phyloP scores from a whole-genome alignment of 2,797 vertebrate genomes.

The Takifugu ocellatus region DNA sequence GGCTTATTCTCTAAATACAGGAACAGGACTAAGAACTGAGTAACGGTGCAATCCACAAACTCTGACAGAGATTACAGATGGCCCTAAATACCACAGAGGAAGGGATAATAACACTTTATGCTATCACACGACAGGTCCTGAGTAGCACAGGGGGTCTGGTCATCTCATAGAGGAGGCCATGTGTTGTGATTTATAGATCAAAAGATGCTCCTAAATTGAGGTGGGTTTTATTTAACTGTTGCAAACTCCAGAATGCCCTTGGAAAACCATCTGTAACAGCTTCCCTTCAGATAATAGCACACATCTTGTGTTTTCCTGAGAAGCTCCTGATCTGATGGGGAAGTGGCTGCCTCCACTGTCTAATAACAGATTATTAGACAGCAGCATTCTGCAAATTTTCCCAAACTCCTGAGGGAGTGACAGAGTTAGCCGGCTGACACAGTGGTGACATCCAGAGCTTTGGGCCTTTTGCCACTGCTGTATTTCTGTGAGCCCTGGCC shows the following conservation, averaged over 20 bases:
- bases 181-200: neutral
- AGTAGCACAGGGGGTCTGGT: neutral
- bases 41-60: too few relatives aligned
- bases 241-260: neutral
- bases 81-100: too few relatives aligned
- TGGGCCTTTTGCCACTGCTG: constrained; percentile 40
- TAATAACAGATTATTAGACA: too few relatives aligned
- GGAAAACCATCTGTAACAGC: neutral
- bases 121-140: too few relatives aligned
- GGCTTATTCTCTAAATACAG: too few relatives aligned
- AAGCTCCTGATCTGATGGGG: too few relatives aligned
- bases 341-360: neutral
- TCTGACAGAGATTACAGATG: too few relatives aligned
- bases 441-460: constrained; percentile 17
- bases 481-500: constrained; percentile 37
- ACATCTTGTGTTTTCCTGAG: too few relatives aligned
- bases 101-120: too few relatives aligned
- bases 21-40: too few relatives aligned
- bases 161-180: neutral
- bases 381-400: too few relatives aligned
- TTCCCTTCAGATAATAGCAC: too few relatives aligned
- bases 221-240: neutral
- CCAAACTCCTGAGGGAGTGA: constrained; percentile 5
- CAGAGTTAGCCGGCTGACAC: constrained; percentile 7
- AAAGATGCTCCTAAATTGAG: neutral